Base-by-base conservation (phyloP, 2,113 vertebrate genomes). In the Aix galericulata region DNA sequence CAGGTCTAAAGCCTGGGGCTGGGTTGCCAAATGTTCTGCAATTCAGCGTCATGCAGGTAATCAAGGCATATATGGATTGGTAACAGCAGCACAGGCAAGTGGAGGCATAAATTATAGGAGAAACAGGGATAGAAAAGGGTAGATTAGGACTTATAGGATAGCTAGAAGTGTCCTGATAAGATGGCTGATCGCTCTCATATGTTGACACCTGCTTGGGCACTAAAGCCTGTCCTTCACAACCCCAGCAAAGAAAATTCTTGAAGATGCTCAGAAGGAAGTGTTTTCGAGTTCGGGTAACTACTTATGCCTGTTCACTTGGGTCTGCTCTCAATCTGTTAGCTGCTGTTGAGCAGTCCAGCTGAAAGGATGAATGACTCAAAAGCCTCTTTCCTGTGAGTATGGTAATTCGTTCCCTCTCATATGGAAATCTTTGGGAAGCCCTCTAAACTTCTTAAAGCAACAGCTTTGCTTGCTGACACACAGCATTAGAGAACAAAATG, bases 161-260 rank as follows among this genome's bases (percentile, higher is more conserved):
- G 6, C 14, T 48, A 26, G 13, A 73, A 79, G 20, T 42, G 18
- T 1, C 8, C 17, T 74, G 34, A 2, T 83, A 42, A 68, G 9
- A 2, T 27, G 42, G 1, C 8, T 64, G 53, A 27, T 26, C 16
- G 0, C 23, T 50, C 27, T 36, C 1, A 0, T 38, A 6, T 42
- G 10, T 48, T 75, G n/a, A 31, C 16, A n/a, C 29, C 36, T 66
- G 2, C 66, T 40, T 66, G 12, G 26, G 17, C n/a, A 27, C 25
- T 36, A 46, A 17, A 23, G 11, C 3, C 17, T 72, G 8, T 50
- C 17, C 21, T 52, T 77, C 15, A 34, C 32, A 83, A 53, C 2
- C 11, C 66, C 0, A 1, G 14, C 67, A 31, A 68, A n/a, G 62
- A 86, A 64, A 77, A 26, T 40, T 69, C 9, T 18, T 42, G 26